phyloP scores from a whole-genome alignment of 2,888 invertebrate genomes.

The Meloe dianella region DNA sequence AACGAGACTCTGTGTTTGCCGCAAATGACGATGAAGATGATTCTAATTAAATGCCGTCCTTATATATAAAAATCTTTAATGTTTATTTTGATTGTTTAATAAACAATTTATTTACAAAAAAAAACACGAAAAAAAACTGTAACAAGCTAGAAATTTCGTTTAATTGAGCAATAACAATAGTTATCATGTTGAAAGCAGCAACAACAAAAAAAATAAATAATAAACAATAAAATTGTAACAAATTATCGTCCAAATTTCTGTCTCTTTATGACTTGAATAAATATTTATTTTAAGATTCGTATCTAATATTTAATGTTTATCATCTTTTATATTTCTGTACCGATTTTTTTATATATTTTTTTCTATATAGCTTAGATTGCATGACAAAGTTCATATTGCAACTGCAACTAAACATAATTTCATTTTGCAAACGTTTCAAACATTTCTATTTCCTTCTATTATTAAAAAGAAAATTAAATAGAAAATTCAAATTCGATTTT shows the following conservation, averaged over 20 bases:
- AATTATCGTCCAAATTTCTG: background rate
- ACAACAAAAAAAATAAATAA: background rate
- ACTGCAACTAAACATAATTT: background rate
- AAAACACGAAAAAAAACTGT: too few species aligned
- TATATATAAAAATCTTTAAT: background rate
- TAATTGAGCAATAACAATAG: background rate
- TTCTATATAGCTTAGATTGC: background rate
- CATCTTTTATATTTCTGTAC: background rate
- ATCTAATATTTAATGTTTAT: background rate
- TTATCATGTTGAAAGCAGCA: background rate
- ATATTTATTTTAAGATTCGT: background rate
- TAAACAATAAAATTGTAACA: background rate
- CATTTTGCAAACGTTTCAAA: background rate
- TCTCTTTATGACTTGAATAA: background rate
- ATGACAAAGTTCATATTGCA: constrained; percentile 1
- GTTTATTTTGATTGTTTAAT: background rate
- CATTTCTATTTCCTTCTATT: background rate
- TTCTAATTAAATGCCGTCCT: constrained; percentile 10
- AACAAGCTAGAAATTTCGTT: constrained; percentile 8
- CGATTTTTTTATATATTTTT: background rate
- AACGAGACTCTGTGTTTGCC: constrained; percentile 31
- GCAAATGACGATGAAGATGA: constrained; percentile 37
- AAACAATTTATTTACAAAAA: background rate
- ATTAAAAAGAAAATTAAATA: background rate
- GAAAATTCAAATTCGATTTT: background rate